phyloP scores from a whole-genome alignment of 2,113 vertebrate genomes.

The Esox niger region DNA sequence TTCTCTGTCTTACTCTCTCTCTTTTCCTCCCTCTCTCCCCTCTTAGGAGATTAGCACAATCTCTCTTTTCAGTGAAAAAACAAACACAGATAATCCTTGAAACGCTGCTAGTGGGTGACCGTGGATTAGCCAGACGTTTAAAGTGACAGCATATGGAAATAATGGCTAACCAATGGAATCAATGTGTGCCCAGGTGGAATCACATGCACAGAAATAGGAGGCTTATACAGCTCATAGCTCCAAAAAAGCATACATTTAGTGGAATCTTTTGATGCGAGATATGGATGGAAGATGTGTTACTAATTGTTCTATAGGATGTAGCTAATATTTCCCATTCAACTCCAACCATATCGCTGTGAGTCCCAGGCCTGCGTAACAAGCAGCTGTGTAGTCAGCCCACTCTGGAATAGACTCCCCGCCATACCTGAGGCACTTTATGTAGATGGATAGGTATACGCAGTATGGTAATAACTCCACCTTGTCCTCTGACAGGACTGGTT shows the following conservation, averaged over 20 bases:
- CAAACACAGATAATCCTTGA: constrained; percentile 75
- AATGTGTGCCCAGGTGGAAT: constrained; percentile 52
- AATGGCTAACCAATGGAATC: constrained; percentile 52
- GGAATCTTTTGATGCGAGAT: constrained; percentile 33
- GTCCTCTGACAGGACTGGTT: background rate
- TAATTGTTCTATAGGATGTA: constrained; percentile 20
- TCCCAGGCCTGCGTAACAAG: background rate
- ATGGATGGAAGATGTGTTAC: constrained; percentile 28
- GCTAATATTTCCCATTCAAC: background rate
- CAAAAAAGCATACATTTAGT: constrained; percentile 7
- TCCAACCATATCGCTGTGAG: background rate
- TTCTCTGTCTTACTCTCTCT: constrained; percentile 5
- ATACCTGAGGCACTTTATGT: too few species aligned
- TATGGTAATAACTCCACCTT: background rate
- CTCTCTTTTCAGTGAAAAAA: constrained; percentile 70
- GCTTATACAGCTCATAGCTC: constrained; percentile 48
- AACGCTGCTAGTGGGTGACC: constrained; percentile 68
- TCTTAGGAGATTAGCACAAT: constrained; percentile 69
- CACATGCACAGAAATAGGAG: constrained; percentile 50
- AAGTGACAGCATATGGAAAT: constrained; percentile 68
- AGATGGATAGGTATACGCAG: too few species aligned
- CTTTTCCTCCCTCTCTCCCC: constrained; percentile 12
- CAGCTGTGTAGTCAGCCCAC: background rate
- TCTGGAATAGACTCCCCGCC: background rate
- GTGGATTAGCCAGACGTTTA: constrained; percentile 68